A percentile compares a stretch with the other conserved stretches of the same genome.
phyloP scores from a whole-genome alignment of 1,140 invertebrate genomes.

The Drosophila chauvacae region DNA sequence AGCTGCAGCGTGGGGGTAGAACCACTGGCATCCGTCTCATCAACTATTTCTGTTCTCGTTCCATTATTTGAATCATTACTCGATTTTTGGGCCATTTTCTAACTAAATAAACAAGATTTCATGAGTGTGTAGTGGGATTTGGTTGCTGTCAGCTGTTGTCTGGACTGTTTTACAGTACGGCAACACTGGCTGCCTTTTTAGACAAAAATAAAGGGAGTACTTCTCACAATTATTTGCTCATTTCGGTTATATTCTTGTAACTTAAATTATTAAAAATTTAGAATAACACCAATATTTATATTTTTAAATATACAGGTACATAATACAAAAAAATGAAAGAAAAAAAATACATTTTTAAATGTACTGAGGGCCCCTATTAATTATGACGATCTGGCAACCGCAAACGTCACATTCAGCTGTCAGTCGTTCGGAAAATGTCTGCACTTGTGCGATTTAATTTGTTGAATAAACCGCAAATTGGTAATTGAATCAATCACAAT shows the following conservation, averaged over 20 bases:
- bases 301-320: neutral
- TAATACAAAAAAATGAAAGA: too few relatives aligned
- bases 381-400: constrained; percentile 45
- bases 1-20: constrained; percentile 89
- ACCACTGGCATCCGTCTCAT: constrained; percentile 38
- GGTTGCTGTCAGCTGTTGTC: neutral
- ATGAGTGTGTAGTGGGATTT: constrained; percentile 17
- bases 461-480: constrained; percentile 70
- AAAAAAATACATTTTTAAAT: neutral
- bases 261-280: neutral
- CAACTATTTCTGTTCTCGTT: constrained; percentile 44
- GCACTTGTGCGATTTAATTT: constrained; percentile 82
- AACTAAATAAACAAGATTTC: constrained; percentile 29
- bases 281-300: neutral
- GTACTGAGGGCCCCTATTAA: neutral
- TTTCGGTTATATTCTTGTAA: neutral
- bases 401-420: constrained; percentile 62
- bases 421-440: constrained; percentile 70
- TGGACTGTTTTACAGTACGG: neutral
- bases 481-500: constrained; percentile 55
- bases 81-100: constrained; percentile 61
- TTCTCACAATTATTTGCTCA: too few relatives aligned
- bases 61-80: constrained; percentile 11
- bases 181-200: neutral
- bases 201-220: too few relatives aligned